These are phyloP conservation scores for Leptinotarsa lineolata DNA, from an alignment of 1,140 invertebrate species.

Conservation along the genomic window DNA sequence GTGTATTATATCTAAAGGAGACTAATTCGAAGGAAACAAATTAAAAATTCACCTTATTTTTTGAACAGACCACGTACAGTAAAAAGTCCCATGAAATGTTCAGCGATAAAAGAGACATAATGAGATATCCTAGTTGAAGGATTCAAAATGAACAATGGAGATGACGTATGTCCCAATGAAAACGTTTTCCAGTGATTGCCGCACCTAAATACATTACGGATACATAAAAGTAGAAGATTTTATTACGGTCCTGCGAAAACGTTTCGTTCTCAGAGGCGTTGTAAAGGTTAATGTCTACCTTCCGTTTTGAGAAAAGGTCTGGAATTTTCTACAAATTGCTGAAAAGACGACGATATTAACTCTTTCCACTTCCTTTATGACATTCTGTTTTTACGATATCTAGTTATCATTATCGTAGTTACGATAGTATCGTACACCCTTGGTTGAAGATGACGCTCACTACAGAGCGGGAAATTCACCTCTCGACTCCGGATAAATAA, in stretches of 20 bases:
- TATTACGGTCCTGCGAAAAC: slow-evolving; percentile 50
- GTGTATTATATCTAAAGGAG: too few species aligned
- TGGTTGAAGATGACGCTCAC: background rate
- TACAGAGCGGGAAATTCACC: too few species aligned
- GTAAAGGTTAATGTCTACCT: slow-evolving; percentile 51
- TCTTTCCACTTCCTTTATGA: slow-evolving; percentile 43
- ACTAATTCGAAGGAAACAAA: too few species aligned
- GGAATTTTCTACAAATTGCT: slow-evolving; percentile 49
- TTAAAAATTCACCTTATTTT: too few species aligned
- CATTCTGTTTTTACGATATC: slow-evolving; percentile 15
- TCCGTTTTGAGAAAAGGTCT: slow-evolving; percentile 42
- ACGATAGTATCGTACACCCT: background rate
- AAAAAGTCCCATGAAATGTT: background rate
- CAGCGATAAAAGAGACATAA: background rate
- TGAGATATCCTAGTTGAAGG: background rate
- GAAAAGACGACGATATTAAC: slow-evolving; percentile 48
- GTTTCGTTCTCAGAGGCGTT: slow-evolving; percentile 44
- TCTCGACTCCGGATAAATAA: background rate
- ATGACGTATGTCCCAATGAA: slow-evolving; percentile 19
- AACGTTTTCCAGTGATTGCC: slow-evolving; percentile 41
- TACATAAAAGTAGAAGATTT: slow-evolving; percentile 50
- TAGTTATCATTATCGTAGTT: slow-evolving; percentile 21
- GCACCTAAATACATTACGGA: slow-evolving; percentile 46
- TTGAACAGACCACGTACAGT: too few species aligned
- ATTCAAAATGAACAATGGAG: slow-evolving; percentile 10